Evolutionary conservation across 2,797 vertebrate genomes (phyloP), one percentile per base, ranked within the genome.

Genomic region (Otolemur crassicaudatus): DNA sequence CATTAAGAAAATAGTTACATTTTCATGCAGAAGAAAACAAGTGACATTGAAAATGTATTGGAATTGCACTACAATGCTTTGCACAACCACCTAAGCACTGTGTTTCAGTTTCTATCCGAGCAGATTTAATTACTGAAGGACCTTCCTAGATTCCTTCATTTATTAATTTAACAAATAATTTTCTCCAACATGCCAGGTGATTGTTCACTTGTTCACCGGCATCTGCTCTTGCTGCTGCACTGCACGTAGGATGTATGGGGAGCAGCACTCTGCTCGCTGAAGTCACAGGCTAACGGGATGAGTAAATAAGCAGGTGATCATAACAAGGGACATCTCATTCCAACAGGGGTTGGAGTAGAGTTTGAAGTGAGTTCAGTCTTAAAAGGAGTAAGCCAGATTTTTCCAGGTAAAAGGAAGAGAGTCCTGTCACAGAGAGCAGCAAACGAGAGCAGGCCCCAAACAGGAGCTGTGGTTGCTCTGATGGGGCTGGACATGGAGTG

Each of bases 241-340:
- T 37, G 10, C 6, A 0, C 10, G 40, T 31, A 25, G 40, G 17
- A 31, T 5, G 0, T 7, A 17, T 53, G 12, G 58, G 3, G 19
- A n/a, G 25, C 23, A 11, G 27, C 25, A 6, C 14, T 37, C 8
- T 37, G 10, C 31, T n/a, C 6, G 25, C 90, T 11, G 49, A 25
- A 72, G 25, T 22, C 25, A 1, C 27, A 10, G 27, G 23, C 69
- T 46, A 53, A 34, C 61, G 61, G 75, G 82, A 76, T 61, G 60
- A 83, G n/a, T 23, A 23, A 58, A 14, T 76, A 60, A 40, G 82
- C 58, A 86, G 53, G 29, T 72, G 49, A 69, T 49, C 80, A 12
- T 12, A 37, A 13, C n/a, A 56, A 53, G n/a, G 31, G 40, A 58
- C n/a, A 34, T 60, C 34, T 31, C 1, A 34, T 53, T 85, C 31